Evolutionary conservation across 2,888 invertebrate genomes (phyloP).

Genomic region (Leptopilina drosophilae): DNA sequence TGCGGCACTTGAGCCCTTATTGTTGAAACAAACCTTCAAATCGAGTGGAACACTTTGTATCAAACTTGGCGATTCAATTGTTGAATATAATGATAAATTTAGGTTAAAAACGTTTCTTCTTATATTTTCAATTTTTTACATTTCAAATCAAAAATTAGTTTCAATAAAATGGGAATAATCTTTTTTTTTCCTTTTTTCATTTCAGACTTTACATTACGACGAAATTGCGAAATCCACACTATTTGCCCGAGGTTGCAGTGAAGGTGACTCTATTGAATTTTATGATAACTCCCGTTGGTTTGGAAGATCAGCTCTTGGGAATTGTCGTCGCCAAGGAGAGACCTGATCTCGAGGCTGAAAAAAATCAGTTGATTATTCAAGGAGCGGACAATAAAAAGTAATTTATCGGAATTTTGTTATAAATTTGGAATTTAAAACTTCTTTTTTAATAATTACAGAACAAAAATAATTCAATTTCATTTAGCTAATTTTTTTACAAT

Average conservation of each 20-base stretch:
- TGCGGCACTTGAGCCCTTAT: conserved; percentile 91
- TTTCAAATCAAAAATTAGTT: too few relatives aligned
- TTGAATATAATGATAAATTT: conserved; percentile 93
- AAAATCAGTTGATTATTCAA: conserved; percentile 91
- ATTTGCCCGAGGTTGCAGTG: conserved; percentile 94
- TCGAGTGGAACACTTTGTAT: conserved; percentile 91
- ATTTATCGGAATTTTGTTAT: background rate
- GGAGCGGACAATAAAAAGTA: conserved; percentile 89
- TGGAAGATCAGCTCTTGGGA: conserved; percentile 93
- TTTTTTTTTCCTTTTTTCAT: conserved; percentile 41
- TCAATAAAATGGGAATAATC: too few relatives aligned
- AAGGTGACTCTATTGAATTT: conserved; percentile 96
- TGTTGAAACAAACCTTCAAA: conserved; percentile 92
- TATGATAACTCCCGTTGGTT: conserved; percentile 92
- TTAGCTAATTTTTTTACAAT: too few relatives aligned
- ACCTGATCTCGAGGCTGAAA: conserved; percentile 94
- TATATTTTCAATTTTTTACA: conserved; percentile 64
- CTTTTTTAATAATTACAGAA: too few relatives aligned
- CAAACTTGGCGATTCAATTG: conserved; percentile 92
- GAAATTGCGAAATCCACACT: conserved; percentile 95
- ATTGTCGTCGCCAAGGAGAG: conserved; percentile 95
- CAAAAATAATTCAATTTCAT: too few relatives aligned
- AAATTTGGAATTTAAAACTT: too few relatives aligned
- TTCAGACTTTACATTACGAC: conserved; percentile 94
- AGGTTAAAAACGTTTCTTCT: conserved; percentile 74